phyloP scores from a whole-genome alignment of 2,113 vertebrate species.

The Oreochromis spilurus region DNA sequence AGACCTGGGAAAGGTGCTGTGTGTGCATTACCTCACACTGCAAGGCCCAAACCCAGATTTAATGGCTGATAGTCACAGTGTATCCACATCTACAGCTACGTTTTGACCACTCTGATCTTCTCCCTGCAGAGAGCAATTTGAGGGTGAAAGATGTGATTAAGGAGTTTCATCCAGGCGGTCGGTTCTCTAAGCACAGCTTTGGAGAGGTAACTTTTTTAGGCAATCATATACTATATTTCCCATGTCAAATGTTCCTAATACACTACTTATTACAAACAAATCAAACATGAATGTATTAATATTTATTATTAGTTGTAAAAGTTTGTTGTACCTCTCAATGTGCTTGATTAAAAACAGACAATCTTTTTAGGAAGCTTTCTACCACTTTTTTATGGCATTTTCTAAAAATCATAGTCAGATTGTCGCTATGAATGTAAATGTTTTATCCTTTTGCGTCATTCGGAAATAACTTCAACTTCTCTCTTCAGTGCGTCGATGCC shows the following conservation, averaged over 20 bases:
- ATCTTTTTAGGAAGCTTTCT: neutral
- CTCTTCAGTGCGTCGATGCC: constrained; percentile 73
- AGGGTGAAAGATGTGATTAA: constrained; percentile 84
- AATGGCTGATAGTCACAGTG: neutral
- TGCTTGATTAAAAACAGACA: neutral
- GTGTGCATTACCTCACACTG: neutral
- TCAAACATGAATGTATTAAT: neutral
- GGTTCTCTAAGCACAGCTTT: constrained; percentile 65
- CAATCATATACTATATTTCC: neutral
- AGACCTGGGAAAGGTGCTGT: neutral
- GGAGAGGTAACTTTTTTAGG: constrained; percentile 74
- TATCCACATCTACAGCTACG: neutral
- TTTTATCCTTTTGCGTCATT: neutral
- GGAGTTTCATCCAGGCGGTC: constrained; percentile 75
- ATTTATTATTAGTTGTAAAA: neutral
- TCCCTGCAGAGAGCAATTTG: constrained; percentile 75
- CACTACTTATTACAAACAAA: neutral
- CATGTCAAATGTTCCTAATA: neutral
- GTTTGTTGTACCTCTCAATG: neutral
- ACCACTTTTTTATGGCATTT: neutral
- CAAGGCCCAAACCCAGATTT: neutral
- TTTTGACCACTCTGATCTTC: neutral
- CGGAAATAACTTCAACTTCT: neutral
- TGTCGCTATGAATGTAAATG: neutral
- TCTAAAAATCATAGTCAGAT: neutral